Conservation (phyloP, 2,888 invertebrate genomes). For the Andrena flavipes region DNA sequence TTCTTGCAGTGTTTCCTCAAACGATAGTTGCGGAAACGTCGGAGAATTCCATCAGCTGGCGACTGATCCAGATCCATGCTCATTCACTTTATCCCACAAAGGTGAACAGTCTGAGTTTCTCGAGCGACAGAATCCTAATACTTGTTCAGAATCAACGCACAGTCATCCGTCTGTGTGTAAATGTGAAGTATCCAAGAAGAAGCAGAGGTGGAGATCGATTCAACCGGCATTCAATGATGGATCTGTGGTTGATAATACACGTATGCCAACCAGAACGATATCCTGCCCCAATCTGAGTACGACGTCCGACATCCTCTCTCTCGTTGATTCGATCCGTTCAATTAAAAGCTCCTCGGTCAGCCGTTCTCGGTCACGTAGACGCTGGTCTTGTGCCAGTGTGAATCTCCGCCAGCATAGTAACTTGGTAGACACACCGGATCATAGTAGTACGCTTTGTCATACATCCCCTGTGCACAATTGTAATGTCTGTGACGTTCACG, state of each 20-base stretch:
- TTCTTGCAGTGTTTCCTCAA: conserved; percentile 22
- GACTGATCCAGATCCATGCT: neutral
- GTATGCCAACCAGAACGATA: conserved; percentile 17
- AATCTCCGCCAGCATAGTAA: conserved; percentile 35
- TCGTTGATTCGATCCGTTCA: neutral
- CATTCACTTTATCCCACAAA: neutral
- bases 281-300: conserved; percentile 32
- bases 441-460: conserved; percentile 50
- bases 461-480: conserved; percentile 36
- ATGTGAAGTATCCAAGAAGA: neutral
- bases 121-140: neutral
- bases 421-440: conserved; percentile 38
- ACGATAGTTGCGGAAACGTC: conserved; percentile 12
- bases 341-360: neutral
- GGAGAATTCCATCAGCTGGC: neutral
- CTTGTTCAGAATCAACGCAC: neutral
- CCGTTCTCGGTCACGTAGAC: conserved; percentile 20
- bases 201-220: conserved; percentile 26
- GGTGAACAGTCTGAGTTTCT: neutral
- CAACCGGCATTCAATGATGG: neutral
- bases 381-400: conserved; percentile 34
- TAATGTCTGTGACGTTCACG: conserved; percentile 54
- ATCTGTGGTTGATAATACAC: neutral
- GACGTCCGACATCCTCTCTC: neutral
- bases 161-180: neutral